Evolutionary conservation across 2,113 vertebrate species (phyloP).

Genomic region (Maccullochella peelii): DNA sequence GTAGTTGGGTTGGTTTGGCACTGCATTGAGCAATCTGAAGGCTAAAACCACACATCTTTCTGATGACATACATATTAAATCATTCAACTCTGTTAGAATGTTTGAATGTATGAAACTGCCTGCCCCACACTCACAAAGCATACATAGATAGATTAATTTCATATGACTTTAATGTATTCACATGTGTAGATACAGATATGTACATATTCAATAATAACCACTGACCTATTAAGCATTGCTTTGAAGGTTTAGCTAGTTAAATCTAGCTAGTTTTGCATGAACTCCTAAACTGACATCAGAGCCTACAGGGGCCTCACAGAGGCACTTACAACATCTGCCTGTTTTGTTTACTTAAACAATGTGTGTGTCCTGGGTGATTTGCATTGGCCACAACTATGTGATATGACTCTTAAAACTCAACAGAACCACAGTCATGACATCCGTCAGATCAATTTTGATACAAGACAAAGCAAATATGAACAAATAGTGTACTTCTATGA

Average conservation of each 20-base stretch:
- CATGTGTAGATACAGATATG: slow-evolving; percentile 81
- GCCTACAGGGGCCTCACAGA: slow-evolving; percentile 82
- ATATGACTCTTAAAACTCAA: slow-evolving; percentile 45
- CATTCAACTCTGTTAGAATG: slow-evolving; percentile 18
- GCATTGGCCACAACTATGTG: slow-evolving; percentile 47
- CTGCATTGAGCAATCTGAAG: neutral
- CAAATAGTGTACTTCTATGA: slow-evolving; percentile 34
- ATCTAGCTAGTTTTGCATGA: slow-evolving; percentile 77
- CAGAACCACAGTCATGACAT: slow-evolving; percentile 51
- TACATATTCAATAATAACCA: slow-evolving; percentile 71
- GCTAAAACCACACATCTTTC: neutral
- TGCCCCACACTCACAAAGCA: slow-evolving; percentile 36
- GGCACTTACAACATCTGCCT: slow-evolving; percentile 75
- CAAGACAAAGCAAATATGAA: slow-evolving; percentile 60
- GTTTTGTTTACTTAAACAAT: slow-evolving; percentile 60
- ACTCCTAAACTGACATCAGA: slow-evolving; percentile 75
- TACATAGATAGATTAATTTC: slow-evolving; percentile 55
- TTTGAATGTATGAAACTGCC: neutral
- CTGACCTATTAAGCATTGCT: slow-evolving; percentile 60
- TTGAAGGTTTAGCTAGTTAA: slow-evolving; percentile 80
- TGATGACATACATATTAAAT: neutral
- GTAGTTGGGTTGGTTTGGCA: neutral
- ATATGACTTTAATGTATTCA: slow-evolving; percentile 82
- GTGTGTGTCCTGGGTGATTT: slow-evolving; percentile 63
- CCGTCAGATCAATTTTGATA: slow-evolving; percentile 28